Percentiles rank a stretch among this genome's conserved stretches.
Evolutionary conservation across 2,113 vertebrate genomes (phyloP).

Genomic region (Cervus canadensis): DNA sequence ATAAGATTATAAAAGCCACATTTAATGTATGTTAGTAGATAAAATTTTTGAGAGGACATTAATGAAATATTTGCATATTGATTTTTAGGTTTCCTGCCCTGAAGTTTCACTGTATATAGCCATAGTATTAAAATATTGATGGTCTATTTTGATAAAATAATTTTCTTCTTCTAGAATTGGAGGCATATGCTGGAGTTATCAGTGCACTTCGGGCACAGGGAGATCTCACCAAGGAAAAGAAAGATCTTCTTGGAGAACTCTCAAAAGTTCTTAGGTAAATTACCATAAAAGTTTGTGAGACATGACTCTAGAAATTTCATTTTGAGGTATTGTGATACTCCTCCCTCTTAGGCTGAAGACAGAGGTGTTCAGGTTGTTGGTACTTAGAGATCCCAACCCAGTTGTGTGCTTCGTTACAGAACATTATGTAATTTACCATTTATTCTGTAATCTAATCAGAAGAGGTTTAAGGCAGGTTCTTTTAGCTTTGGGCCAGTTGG

Average conservation of each 20-base stretch:
- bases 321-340: constrained; percentile 31
- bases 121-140: constrained; percentile 43
- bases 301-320: constrained; percentile 43
- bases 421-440: constrained; percentile 21
- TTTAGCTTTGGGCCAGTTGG: not conserved
- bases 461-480: not conserved
- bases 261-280: constrained; percentile 96
- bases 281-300: constrained; percentile 54
- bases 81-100: constrained; percentile 36
- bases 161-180: constrained; percentile 89
- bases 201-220: constrained; percentile 97
- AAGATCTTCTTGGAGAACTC: constrained; percentile 96
- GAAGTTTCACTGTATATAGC: constrained; percentile 36
- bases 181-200: constrained; percentile 98
- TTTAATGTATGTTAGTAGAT: constrained; percentile 29
- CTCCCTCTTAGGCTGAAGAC: constrained; percentile 32
- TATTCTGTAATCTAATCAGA: constrained; percentile 7
- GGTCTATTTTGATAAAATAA: constrained; percentile 64
- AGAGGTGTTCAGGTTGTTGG: constrained; percentile 25
- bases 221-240: constrained; percentile 98
- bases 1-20: constrained; percentile 20
- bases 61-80: constrained; percentile 35
- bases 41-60: constrained; percentile 42
- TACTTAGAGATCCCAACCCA: not conserved
- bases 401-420: constrained; percentile 1